These are phyloP conservation scores for Trichomalopsis sarcophagae DNA, from an alignment of 1,140 invertebrate genomes.

Conservation along the genomic window DNA sequence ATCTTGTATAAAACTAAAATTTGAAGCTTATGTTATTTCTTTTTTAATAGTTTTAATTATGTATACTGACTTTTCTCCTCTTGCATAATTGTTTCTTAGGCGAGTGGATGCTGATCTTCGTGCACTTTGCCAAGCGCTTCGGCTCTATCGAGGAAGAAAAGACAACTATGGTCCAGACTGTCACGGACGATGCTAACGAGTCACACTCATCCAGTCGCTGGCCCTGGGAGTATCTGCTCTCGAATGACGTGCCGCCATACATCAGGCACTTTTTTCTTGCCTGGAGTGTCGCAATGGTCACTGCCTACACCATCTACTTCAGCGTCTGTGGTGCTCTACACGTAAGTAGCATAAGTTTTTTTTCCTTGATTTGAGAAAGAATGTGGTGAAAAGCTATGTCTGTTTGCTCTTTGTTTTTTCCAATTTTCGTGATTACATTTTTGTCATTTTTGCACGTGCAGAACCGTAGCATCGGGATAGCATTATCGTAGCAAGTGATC, in stretches of 20 bases:
- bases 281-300: slow-evolving; percentile 71
- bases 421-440: too few species aligned
- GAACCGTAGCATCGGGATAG: too few species aligned
- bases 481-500: too few species aligned
- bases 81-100: slow-evolving; percentile 67
- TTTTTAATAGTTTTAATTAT: not conserved
- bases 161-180: slow-evolving; percentile 54
- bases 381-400: too few species aligned
- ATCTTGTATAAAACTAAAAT: too few species aligned
- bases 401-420: too few species aligned
- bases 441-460: too few species aligned
- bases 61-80: not conserved
- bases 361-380: not conserved
- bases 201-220: slow-evolving; percentile 32
- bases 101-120: slow-evolving; percentile 79
- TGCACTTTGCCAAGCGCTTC: slow-evolving; percentile 77
- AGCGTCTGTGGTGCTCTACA: slow-evolving; percentile 80
- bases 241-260: slow-evolving; percentile 64
- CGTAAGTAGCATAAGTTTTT: slow-evolving; percentile 72
- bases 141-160: slow-evolving; percentile 65
- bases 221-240: slow-evolving; percentile 33
- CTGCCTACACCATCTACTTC: slow-evolving; percentile 78
- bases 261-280: slow-evolving; percentile 72
- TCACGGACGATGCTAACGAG: slow-evolving; percentile 54
- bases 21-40: too few species aligned